Base-by-base conservation (phyloP, 2,888 invertebrate species). In the Acrobasis repandana region DNA sequence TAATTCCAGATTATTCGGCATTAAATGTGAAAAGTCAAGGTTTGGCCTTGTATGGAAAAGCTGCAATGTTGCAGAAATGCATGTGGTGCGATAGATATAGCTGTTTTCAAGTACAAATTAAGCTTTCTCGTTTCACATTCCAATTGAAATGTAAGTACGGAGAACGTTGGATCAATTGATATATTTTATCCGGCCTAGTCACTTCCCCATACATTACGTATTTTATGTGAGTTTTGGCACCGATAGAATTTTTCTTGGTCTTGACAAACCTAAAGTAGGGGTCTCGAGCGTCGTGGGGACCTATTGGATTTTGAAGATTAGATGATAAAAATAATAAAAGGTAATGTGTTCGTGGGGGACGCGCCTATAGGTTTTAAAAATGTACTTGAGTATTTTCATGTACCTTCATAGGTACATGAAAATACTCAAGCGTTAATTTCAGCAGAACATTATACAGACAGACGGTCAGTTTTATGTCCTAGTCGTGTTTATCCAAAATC, bases 11-110 rank as follows among this genome's bases (percentile, higher is more conserved):
- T 14, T 36, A 54, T 16, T 36, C 38, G 38, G 54, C 54, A 43
- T 16, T 38, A 38, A 52, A 54, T 18, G 50, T 28, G 14, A 50
- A 50, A 28, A 50, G 50, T 54, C 54, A 54, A 54, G 54, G 54
- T 15, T 38, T 20, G 28, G 38, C 54, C 54, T 54, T 38, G 38
- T 11, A 18, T 54, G 20, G 16, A 38, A 54, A 54, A 34, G n/a
- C 43, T n/a, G 43, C 43, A 14, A 43, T 43, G 43, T 43, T 43
- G 14, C 28, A 5, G 11, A 43, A 43, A 43, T 43, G n/a, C n/a
- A 43, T 38, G 14, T 43, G 20, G 8, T 1, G 1, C n/a, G 0
- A n/a, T 0, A 11, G 14, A 14, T 11, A 43, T 3, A 2, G 43
- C 43, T 14, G n/a, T 43, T 43, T 11, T 43, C n/a, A 43, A 43